These are phyloP conservation scores for Metridium senile DNA, from an alignment of 92 coral and sea anemone species.

Conservation along the genomic window DNA sequence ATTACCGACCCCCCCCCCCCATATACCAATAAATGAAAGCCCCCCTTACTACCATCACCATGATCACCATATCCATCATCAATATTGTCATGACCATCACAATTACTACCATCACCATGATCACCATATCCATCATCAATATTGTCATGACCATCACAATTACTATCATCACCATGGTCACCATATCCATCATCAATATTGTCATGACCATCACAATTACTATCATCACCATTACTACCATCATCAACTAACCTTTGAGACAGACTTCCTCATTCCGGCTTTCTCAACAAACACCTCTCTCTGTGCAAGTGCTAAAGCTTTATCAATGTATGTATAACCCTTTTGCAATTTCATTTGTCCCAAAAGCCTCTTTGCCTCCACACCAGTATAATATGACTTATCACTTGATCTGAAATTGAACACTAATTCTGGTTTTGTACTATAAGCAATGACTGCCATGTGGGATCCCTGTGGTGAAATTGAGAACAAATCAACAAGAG, in stretches of 20 bases:
- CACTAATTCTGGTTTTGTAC: conserved; percentile 29
- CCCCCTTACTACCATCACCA: too few species aligned
- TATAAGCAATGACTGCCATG: conserved; percentile 38
- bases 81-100: too few species aligned
- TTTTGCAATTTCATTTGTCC: conserved; percentile 44
- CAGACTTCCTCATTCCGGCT: conserved; percentile 31
- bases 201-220: background rate
- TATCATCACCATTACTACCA: background rate
- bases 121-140: too few species aligned
- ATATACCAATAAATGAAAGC: too few species aligned
- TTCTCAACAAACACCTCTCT: conserved; percentile 13
- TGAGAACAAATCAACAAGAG: conserved; percentile 23
- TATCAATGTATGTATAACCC: conserved; percentile 48
- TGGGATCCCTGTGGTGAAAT: conserved; percentile 42
- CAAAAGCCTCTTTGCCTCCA: conserved; percentile 26
- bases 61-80: too few species aligned
- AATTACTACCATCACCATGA: too few species aligned
- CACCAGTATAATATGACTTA: conserved; percentile 11
- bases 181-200: too few species aligned
- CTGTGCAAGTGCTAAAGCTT: conserved; percentile 22
- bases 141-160: too few species aligned
- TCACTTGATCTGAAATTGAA: conserved; percentile 20
- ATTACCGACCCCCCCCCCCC: too few species aligned
- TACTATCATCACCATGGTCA: too few species aligned
- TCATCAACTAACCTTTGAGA: conserved; percentile 20